Conservation (phyloP, 2,797 vertebrate species). For the Galagoides demidoff region DNA sequence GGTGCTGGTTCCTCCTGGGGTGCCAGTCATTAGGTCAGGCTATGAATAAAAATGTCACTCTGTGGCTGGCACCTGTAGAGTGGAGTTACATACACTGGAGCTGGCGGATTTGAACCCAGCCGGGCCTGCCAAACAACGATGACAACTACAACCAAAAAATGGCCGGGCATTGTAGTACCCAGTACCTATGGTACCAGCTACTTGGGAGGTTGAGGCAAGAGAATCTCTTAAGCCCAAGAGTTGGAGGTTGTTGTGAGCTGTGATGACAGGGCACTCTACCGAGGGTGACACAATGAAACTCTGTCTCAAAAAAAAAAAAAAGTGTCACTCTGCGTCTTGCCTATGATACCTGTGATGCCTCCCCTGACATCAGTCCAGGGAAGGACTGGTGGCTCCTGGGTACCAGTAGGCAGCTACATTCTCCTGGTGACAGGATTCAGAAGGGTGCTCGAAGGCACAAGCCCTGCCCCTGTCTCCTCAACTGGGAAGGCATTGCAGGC, state of each 20-base stretch:
- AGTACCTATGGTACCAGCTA: no score
- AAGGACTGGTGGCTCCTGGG: background rate
- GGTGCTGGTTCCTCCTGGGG: background rate
- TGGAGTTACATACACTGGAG: no score
- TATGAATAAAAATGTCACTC: background rate
- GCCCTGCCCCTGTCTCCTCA: background rate
- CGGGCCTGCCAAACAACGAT: no score
- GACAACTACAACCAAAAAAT: no score
- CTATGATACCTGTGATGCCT: background rate
- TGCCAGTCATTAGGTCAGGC: background rate
- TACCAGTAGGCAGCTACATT: background rate
- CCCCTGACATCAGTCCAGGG: background rate
- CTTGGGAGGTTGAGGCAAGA: no score
- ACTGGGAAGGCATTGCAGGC: background rate
- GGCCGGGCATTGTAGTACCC: no score
- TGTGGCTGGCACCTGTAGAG: background rate
- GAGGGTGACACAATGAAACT: no score
- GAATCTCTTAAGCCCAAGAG: no score
- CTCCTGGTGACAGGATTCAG: background rate
- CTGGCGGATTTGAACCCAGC: no score
- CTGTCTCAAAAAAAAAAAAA: no score
- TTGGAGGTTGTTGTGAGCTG: no score
- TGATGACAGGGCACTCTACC: no score
- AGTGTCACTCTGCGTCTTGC: background rate
- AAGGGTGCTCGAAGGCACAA: background rate